Percentiles rank a stretch among this genome's conserved stretches.
These are phyloP conservation scores for Teleopsis dalmanni DNA, from an alignment of 1,140 invertebrate species.

Conservation along the genomic window DNA sequence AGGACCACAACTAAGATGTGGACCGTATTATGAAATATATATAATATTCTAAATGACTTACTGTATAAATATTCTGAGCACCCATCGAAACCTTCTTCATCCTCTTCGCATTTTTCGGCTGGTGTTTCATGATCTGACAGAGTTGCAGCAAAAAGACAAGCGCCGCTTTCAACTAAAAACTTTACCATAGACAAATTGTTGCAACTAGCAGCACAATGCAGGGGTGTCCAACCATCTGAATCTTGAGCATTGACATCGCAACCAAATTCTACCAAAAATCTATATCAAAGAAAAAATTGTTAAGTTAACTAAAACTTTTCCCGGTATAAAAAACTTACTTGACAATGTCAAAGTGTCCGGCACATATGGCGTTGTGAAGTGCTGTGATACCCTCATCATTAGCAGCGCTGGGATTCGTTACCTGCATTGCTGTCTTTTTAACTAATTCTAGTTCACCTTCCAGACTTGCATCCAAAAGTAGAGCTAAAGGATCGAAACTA, in stretches of 20 bases:
- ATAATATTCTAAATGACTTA: conserved; percentile 55
- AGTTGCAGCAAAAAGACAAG: conserved; percentile 97
- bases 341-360: conserved; percentile 96
- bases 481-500: conserved; percentile 93
- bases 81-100: conserved; percentile 95
- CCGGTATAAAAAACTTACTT: conserved; percentile 56
- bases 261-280: conserved; percentile 89
- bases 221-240: conserved; percentile 96
- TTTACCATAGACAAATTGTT: conserved; percentile 98
- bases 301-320: no score
- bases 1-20: no score
- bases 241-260: conserved; percentile 99
- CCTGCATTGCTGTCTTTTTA: conserved; percentile 88
- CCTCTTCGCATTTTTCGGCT: conserved; percentile 97
- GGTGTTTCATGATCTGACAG: conserved; percentile 96
- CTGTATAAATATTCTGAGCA: conserved; percentile 97
- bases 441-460: conserved; percentile 97
- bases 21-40: no score
- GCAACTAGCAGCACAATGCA: conserved; percentile 98
- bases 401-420: conserved; percentile 87
- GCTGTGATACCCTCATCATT: conserved; percentile 98
- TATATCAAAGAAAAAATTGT: conserved; percentile 22
- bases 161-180: conserved; percentile 91
- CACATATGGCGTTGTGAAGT: conserved; percentile 98
- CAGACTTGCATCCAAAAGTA: conserved; percentile 92